Percentiles rank a stretch among this genome's conserved stretches.
These are phyloP conservation scores for Catagonus wagneri DNA, from an alignment of 2,113 vertebrate genomes.

Conservation along the genomic window DNA sequence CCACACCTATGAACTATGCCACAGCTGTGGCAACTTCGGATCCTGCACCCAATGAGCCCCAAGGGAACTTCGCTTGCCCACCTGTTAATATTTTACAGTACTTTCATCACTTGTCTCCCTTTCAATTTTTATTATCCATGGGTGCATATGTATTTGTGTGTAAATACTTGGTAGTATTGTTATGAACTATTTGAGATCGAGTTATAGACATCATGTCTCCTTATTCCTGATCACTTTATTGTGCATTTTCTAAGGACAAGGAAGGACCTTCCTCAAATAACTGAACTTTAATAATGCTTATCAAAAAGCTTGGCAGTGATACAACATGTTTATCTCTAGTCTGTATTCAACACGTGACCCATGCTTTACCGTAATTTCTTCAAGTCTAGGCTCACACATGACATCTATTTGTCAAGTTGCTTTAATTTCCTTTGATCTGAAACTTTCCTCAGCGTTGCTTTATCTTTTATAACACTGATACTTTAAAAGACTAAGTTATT, in stretches of 20 bases:
- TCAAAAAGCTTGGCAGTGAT: not conserved
- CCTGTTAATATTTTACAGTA: not conserved
- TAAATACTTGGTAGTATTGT: not conserved
- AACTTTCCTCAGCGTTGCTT: not conserved
- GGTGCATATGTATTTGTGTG: not conserved
- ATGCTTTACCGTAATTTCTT: not conserved
- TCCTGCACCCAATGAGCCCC: not conserved
- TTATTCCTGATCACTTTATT: conserved; percentile 11
- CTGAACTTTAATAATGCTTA: not conserved
- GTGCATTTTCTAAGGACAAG: not conserved
- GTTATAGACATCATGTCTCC: conserved; percentile 2
- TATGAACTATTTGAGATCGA: conserved; percentile 21
- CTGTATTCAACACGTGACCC: not conserved
- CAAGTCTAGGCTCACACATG: not conserved
- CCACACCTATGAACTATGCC: no score
- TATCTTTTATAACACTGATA: not conserved
- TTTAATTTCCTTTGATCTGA: not conserved
- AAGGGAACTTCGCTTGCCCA: not conserved
- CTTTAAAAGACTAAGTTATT: not conserved
- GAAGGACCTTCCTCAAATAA: not conserved
- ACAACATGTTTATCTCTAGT: not conserved
- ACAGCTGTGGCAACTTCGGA: not conserved
- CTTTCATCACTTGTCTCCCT: not conserved
- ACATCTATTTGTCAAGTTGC: not conserved
- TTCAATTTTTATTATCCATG: not conserved